Base-by-base conservation (phyloP, 2,797 vertebrate genomes). In the Hyperoplus immaculatus region DNA sequence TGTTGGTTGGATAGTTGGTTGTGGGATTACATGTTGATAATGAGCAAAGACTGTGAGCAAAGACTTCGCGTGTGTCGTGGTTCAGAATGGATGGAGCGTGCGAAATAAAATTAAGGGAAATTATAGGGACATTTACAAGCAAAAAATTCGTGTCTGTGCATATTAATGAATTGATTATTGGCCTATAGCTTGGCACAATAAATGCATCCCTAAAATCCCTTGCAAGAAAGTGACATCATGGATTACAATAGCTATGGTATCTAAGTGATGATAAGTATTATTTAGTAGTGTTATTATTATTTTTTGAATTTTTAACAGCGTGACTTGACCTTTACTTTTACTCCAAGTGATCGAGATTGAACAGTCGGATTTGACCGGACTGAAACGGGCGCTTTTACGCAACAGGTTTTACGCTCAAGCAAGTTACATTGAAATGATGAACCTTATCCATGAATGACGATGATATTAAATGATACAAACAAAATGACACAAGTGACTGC, bases 401-500 rank as follows among this genome's bases (percentile, higher is more conserved):
- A 55, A 47, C 0, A 18, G 15, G 8, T 82, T 73, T 61, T 68
- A 63, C 16, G 66, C 46, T 69, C 36, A 63, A 39, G 39, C 58
- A 72, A 66, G 10, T 60, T 46, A 29, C 29, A 29, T 29, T 36
- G 38, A n/a, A 18, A 68, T 7, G 36, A 49, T 18, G 15, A 46
- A 61, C 11, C 62, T 15, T 10, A 56, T 56, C 51, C 42, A 39
- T 39, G 61, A 46, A 39, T 39, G 61, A 68, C 43, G 14, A 57
- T 59, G 6, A 54, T 59, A 82, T 85, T 66, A 89, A 85, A 86
- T 42, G 11, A 59, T 61, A 46, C 16, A 66, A 72, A 65, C 5
- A 39, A 14, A 61, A 67, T 72, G 49, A 58, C 77, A 73, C 38
- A 59, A 18, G 36, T 65, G 56, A 45, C 7, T 45, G 36, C n/a